Evolutionary conservation across 2,113 vertebrate species (phyloP).

Genomic region (Motacilla alba): DNA sequence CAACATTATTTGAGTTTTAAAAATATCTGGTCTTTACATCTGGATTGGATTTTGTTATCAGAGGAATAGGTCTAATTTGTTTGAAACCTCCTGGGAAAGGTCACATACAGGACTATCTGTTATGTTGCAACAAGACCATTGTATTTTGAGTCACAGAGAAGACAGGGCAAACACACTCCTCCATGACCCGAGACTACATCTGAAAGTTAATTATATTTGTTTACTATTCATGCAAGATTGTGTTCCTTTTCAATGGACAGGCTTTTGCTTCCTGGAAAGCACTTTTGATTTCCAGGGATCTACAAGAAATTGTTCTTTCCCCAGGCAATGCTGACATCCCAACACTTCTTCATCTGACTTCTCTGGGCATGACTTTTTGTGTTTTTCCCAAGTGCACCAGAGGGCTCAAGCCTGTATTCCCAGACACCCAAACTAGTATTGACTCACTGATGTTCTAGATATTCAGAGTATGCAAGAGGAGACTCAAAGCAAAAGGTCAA

Average conservation of each 20-base stretch:
- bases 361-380: background rate
- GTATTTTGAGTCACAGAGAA: background rate
- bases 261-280: slow-evolving; percentile 31
- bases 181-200: slow-evolving; percentile 26
- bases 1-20: background rate
- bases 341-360: background rate
- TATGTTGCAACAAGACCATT: background rate
- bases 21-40: background rate
- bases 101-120: slow-evolving; percentile 10
- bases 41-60: background rate
- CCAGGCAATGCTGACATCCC: background rate
- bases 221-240: background rate
- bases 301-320: background rate
- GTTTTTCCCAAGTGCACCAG: background rate
- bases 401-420: background rate
- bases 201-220: slow-evolving; percentile 65
- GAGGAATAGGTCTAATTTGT: background rate
- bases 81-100: slow-evolving; percentile 8
- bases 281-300: background rate
- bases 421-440: background rate
- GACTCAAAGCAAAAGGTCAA: background rate
- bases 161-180: background rate
- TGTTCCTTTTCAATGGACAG: background rate
- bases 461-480: background rate
- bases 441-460: background rate